Conservation (phyloP, 37 sponge, comb jelly and placozoan species). For the Diacarnus erythraeanus region DNA sequence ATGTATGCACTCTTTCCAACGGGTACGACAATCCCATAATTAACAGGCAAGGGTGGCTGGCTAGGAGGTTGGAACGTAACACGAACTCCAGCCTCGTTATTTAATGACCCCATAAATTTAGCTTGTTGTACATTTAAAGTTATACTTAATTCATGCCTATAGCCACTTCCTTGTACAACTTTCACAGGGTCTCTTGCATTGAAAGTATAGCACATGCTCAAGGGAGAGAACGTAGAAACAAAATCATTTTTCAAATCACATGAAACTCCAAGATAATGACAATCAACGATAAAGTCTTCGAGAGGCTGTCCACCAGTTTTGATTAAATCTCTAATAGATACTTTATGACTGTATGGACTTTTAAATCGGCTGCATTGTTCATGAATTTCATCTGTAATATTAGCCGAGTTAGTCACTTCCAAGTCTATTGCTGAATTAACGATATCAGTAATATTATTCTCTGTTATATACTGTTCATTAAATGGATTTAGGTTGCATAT, state of each 20-base stretch:
- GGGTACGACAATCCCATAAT: slow-evolving; percentile 9
- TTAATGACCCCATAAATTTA: slow-evolving; percentile 4
- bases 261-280: slow-evolving; percentile 7
- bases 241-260: slow-evolving; percentile 6
- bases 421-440: background rate
- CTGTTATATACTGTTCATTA: slow-evolving; percentile 6
- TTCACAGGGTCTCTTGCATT: slow-evolving; percentile 5
- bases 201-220: slow-evolving; percentile 36
- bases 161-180: slow-evolving; percentile 7
- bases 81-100: slow-evolving; percentile 9
- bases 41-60: background rate
- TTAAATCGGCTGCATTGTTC: slow-evolving; percentile 8
- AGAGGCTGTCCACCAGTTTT: slow-evolving; percentile 2
- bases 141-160: slow-evolving; percentile 16
- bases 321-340: background rate
- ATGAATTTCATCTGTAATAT: background rate
- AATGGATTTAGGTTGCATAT: slow-evolving; percentile 40
- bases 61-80: slow-evolving; percentile 5
- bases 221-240: background rate
- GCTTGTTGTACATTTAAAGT: slow-evolving; percentile 23
- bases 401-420: background rate
- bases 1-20: slow-evolving; percentile 18
- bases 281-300: slow-evolving; percentile 9
- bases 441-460: slow-evolving; percentile 18
- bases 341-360: background rate